A percentile compares a stretch with the other conserved stretches of the same genome.
Conservation (phyloP, 1,140 invertebrate genomes). For the Trinorchestia longiramus region DNA sequence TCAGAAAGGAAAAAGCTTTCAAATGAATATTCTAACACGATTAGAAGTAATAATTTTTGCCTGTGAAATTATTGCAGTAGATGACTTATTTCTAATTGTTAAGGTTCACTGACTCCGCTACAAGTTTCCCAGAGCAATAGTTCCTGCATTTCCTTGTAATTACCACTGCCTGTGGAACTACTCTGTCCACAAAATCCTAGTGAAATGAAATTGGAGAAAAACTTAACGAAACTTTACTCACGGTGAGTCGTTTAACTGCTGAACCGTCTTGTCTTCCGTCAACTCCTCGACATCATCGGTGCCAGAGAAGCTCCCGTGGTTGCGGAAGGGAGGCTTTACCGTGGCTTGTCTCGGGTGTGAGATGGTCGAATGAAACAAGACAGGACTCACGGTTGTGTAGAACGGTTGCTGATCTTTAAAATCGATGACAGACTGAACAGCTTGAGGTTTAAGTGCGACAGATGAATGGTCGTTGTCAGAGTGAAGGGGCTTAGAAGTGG, state of each 20-base stretch:
- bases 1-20: too few relatives aligned
- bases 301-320: background rate
- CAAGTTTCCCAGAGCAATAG: too few relatives aligned
- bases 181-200: background rate
- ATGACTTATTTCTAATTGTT: too few relatives aligned
- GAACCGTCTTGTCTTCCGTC: background rate
- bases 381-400: slow-evolving; percentile 41
- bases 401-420: slow-evolving; percentile 25
- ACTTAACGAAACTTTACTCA: background rate
- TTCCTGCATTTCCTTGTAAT: too few relatives aligned
- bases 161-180: background rate
- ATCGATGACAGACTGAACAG: background rate
- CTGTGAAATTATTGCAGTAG: too few relatives aligned
- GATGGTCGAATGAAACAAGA: background rate
- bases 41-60: too few relatives aligned
- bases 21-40: too few relatives aligned
- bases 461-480: background rate
- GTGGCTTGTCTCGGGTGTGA: background rate
- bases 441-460: background rate
- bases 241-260: background rate
- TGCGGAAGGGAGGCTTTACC: background rate
- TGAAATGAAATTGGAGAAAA: too few relatives aligned
- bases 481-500: background rate
- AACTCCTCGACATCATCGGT: background rate
- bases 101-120: too few relatives aligned